These are phyloP conservation scores for Paradisaea rubra DNA, from an alignment of 2,113 vertebrate species.

Conservation along the genomic window DNA sequence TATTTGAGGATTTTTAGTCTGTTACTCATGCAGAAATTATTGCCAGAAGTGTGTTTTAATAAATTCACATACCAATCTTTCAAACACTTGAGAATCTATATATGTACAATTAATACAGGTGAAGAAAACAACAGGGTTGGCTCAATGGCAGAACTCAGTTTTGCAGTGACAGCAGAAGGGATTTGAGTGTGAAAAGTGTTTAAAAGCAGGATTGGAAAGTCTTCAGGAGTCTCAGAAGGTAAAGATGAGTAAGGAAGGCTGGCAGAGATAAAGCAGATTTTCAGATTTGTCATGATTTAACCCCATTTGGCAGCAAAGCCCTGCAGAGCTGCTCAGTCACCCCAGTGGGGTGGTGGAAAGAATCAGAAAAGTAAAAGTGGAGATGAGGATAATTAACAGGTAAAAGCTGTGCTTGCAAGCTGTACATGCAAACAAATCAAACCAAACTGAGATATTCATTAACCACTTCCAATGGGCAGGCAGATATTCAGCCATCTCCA, in stretches of 20 bases:
- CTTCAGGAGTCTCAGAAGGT: not conserved
- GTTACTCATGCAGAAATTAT: not conserved
- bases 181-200: not conserved
- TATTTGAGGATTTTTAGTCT: not conserved
- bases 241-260: not conserved
- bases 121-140: not conserved
- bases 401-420: not conserved
- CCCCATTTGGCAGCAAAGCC: not conserved
- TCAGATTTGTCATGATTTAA: not conserved
- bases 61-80: not conserved
- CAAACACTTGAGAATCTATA: not conserved
- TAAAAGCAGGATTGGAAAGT: not conserved
- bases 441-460: not conserved
- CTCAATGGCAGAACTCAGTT: not conserved
- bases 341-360: rapidly evolving
- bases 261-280: not conserved
- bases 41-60: not conserved
- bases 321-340: rapidly evolving
- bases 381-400: not conserved
- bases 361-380: not conserved
- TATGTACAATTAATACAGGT: not conserved
- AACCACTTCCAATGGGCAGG: rapidly evolving
- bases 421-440: not conserved
- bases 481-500: not conserved
- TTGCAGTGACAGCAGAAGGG: not conserved